Evolutionary conservation across 1,140 invertebrate species (phyloP), one percentile per base, ranked within the genome.

Genomic region (Brachionus koreanus): DNA sequence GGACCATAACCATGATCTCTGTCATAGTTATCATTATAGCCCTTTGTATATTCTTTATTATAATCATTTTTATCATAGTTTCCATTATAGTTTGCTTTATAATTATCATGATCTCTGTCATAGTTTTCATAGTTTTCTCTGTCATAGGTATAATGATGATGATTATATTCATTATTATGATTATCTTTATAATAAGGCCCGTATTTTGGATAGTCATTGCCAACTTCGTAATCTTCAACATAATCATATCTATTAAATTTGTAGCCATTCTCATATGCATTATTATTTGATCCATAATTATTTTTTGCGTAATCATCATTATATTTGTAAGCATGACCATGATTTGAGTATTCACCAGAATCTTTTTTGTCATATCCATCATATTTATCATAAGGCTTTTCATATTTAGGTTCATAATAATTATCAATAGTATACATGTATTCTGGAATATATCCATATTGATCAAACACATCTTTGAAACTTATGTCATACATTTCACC

Each of bases 391-490:
- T 57, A 57, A 5, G 16, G n/a, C 19, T 57, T 9, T 5, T 57
- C 16, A 19, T 57, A 57, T 7, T 57, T 19, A 19, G 49, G 49
- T 23, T 57, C 19, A 19, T 57, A 57, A 19, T 23, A 57, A 57
- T 57, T 57, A 5, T 57, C 49, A 25, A 57, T 57, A 23, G 49
- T 57, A 57, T 57, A 23, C 65, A 69, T 69, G 13, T 69, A 39
- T 69, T 69, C 65, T 16, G 65, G 65, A 16, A 39, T 39, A 16
- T 69, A 69, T 19, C 65, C 65, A 69, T 69, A 69, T 16, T 69
- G 65, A 39, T 69, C 65, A 39, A 69, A 69, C 6, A 69, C 65
- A 69, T 69, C 65, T 19, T 69, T 69, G 35, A 69, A 69, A 39
- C 65, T 69, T 0, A 69, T 69, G 35, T 69, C 65, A 69, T 65